A percentile compares a stretch with the other conserved stretches of the same genome.
These are phyloP conservation scores for Pentamera pediparva DNA, from an alignment of 53 echinoderm and acorn worm genomes.

Conservation along the genomic window DNA sequence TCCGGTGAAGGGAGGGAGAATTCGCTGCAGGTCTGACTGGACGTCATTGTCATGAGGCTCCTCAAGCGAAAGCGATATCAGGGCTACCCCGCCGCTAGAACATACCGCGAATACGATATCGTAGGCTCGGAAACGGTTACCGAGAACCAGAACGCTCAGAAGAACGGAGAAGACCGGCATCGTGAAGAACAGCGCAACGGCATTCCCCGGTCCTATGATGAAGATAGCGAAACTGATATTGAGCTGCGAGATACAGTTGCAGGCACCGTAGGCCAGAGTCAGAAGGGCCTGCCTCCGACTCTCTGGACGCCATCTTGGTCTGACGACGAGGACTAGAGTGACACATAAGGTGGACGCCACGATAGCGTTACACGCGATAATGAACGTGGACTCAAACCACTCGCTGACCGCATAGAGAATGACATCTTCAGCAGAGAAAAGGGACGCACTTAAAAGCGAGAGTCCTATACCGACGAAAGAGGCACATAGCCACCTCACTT, in stretches of 20 bases:
- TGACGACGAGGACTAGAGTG: neutral
- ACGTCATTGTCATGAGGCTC: no score
- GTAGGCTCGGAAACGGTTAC: neutral
- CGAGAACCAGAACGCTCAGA: neutral
- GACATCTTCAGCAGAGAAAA: neutral
- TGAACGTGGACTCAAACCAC: neutral
- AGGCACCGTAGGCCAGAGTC: neutral
- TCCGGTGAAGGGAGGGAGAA: no score
- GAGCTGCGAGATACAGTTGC: neutral
- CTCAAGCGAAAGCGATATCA: neutral
- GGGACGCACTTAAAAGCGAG: neutral
- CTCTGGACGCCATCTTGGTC: neutral
- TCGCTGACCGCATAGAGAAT: neutral
- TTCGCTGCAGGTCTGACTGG: no score
- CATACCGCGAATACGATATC: neutral
- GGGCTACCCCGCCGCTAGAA: neutral
- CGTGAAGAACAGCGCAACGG: conserved; percentile 13
- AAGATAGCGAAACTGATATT: neutral
- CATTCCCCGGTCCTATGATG: conserved; percentile 8
- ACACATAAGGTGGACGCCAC: neutral
- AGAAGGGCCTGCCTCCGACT: neutral
- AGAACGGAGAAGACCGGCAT: neutral
- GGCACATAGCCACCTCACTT: no score
- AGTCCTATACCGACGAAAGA: neutral
- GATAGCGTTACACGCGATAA: neutral